Evolutionary conservation across 2,888 invertebrate genomes (phyloP), one percentile per base, ranked within the genome.

Genomic region (Eupithecia abbreviata): DNA sequence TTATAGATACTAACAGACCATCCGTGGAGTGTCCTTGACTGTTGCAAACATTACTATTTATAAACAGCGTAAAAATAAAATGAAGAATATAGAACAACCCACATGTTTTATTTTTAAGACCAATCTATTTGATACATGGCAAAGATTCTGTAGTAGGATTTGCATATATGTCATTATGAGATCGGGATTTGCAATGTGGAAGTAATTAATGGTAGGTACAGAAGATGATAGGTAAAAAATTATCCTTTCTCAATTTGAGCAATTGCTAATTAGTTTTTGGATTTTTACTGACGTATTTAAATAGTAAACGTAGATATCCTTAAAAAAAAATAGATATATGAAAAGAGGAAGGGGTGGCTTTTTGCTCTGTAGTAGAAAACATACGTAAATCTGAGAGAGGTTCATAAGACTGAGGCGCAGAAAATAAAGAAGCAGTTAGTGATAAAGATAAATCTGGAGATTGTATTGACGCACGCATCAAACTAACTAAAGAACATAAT

Each of bases 401-500:
- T 62, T 62, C 12, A 62, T 10, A 62, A 10, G 30, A 62, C 30
- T 30, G 30, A 62, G 30, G 1, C 7, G 30, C 4, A 10, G 12
- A 58, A 18, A 58, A 58, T 55, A 62, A 3, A 62, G 62, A 62
- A 68, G 45, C 3, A n/a, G 43, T 18, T n/a, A 43, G 45, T n/a
- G 18, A 30, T 12, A 47, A 49, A 69, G 69, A 69, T 47, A 76
- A 42, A 71, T n/a, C 55, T 42, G 76, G 75, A 84, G 87, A 89
- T 90, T 89, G 89, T 75, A 78, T 66, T 80, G 83, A 85, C 86
- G 84, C 74, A 77, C 74, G 84, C 85, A 84, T 86, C 89, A 83
- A 89, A 91, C 88, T 90, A 45, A 68, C 85, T 88, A 87, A 86
- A 86, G 84, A 88, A 87, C 86, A 88, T 88, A 89, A 87, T 85